Conservation (phyloP, 1,140 invertebrate genomes). For the Belonocnema kinseyi region DNA sequence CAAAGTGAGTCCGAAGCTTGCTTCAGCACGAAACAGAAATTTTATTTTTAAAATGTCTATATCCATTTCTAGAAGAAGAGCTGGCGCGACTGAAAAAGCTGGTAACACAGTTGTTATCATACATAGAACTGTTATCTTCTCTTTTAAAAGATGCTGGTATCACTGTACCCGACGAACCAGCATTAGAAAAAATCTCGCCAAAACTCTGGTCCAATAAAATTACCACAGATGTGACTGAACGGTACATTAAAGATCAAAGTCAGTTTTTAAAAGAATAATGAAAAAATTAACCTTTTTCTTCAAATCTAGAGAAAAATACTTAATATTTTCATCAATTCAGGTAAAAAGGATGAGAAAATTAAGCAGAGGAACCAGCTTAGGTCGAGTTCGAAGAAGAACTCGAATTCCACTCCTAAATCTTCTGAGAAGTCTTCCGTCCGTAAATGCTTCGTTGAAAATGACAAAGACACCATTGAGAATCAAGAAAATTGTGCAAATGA, state of each 20-base stretch:
- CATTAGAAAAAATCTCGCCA: slow-evolving; percentile 73
- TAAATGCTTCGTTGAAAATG: slow-evolving; percentile 38
- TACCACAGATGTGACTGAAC: slow-evolving; percentile 68
- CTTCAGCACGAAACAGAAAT: neutral
- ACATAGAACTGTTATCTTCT: slow-evolving; percentile 68
- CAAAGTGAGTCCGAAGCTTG: too few species aligned
- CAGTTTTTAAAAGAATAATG: slow-evolving; percentile 34
- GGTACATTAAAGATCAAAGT: slow-evolving; percentile 61
- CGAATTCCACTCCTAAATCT: neutral
- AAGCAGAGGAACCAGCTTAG: slow-evolving; percentile 41
- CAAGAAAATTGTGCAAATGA: slow-evolving; percentile 70
- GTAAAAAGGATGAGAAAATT: slow-evolving; percentile 56
- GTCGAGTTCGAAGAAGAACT: slow-evolving; percentile 12
- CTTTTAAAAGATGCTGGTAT: slow-evolving; percentile 73
- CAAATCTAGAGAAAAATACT: neutral
- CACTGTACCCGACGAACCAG: slow-evolving; percentile 71
- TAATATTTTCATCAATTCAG: slow-evolving; percentile 41
- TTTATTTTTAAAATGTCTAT: slow-evolving; percentile 13
- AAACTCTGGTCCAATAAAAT: slow-evolving; percentile 75
- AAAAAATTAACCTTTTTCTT: neutral
- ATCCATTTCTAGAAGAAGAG: slow-evolving; percentile 67
- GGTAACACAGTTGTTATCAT: slow-evolving; percentile 67
- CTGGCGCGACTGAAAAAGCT: slow-evolving; percentile 69
- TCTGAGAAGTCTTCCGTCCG: slow-evolving; percentile 42
- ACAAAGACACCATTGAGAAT: slow-evolving; percentile 64